phyloP scores from a whole-genome alignment of 2,797 vertebrate genomes.

The Urocyon cinereoargenteus region DNA sequence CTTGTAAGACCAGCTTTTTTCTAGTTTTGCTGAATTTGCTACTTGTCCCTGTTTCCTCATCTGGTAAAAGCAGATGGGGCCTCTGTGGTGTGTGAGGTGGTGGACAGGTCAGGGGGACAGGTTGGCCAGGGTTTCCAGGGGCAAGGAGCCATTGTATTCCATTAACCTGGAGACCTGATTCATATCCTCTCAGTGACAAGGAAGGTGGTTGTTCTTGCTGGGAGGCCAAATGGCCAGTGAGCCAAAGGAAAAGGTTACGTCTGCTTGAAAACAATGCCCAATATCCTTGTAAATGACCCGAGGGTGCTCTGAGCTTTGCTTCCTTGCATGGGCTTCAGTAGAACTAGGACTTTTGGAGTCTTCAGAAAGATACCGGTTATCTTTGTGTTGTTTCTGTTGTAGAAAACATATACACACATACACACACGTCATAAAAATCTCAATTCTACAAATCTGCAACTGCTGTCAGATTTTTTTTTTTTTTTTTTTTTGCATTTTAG shows the following conservation, averaged over 20 bases:
- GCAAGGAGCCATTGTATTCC: slow-evolving; percentile 25
- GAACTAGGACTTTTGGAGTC: neutral
- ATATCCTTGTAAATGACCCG: neutral
- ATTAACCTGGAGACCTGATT: slow-evolving; percentile 60
- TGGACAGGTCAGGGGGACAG: neutral
- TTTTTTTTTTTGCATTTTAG: neutral
- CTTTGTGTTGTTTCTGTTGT: neutral
- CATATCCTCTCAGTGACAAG: slow-evolving; percentile 63
- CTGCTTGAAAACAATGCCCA: slow-evolving; percentile 48
- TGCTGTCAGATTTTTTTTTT: neutral
- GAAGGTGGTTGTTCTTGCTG: slow-evolving; percentile 40
- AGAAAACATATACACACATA: neutral
- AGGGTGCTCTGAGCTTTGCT: neutral
- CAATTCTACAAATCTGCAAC: neutral
- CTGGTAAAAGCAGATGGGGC: neutral
- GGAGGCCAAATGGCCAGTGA: neutral
- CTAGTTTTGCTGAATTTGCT: neutral
- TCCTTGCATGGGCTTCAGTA: neutral
- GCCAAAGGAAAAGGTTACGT: slow-evolving; percentile 45
- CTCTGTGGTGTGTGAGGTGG: neutral
- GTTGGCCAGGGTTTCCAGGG: neutral
- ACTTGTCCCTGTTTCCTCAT: neutral
- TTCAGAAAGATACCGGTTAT: neutral
- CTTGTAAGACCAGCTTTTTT: neutral
- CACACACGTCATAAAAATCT: neutral